Evolutionary conservation across 2,888 invertebrate genomes (phyloP), one percentile per base, ranked within the genome.

Genomic region (Microctonus brassicae): DNA sequence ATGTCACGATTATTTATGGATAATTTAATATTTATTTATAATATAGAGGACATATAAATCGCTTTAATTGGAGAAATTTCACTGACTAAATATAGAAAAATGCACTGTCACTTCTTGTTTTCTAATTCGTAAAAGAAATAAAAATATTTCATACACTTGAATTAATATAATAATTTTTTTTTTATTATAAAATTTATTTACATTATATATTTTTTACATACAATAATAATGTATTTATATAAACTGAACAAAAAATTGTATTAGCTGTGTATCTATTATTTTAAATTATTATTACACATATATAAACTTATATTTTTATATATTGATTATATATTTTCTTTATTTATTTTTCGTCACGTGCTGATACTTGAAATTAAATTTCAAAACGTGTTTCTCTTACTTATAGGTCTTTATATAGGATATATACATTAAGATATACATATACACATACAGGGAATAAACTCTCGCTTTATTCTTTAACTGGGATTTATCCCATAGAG

Each of bases 391-490:
- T 47, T 47, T 20, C 17, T 63, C 42, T 47, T 20, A 39, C 20
- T n/a, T n/a, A 39, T 22, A 13, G 57, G 13, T 39, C 36, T 20
- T 11, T 36, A 36, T 36, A 36, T 36, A 36, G n/a, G n/a, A n/a
- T n/a, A n/a, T n/a, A n/a, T n/a, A n/a, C 11, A 7, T 39, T 11
- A n/a, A n/a, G 9, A 13, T 39, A 3, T 39, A 39, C 17, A 20
- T 47, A 4, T 17, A 47, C 17, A 47, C 7, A 47, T n/a, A 26
- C 4, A 36, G 22, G 22, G 63, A n/a, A 63, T 63, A 47, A 63
- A 63, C 24, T 42, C 63, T 47, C 42, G 47, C 61, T 61, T 61
- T 34, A 34, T 22, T 61, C 58, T 58, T 17, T 33, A 61, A 34
- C 22, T 29, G 39, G 47, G 26, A 39, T 26, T 26, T 29, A 63